These are phyloP conservation scores for Melanogrammus aeglefinus DNA, from an alignment of 2,797 vertebrate species.

Conservation along the genomic window DNA sequence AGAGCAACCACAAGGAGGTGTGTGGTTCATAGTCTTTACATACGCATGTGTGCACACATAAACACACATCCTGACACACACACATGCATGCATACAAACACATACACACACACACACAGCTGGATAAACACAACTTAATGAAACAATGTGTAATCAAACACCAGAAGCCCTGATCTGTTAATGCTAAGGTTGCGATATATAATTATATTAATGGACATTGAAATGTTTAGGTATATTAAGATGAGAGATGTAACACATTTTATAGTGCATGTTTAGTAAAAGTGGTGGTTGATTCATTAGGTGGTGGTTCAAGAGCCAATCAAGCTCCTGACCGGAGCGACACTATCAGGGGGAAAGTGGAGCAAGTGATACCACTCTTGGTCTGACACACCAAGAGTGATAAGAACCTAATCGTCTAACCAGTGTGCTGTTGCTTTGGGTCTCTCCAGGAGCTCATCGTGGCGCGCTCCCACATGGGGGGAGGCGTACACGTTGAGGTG, in stretches of 20 bases:
- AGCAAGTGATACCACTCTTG: too few relatives aligned
- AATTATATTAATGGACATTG: too few relatives aligned
- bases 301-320: not conserved
- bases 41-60: not conserved
- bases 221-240: too few relatives aligned
- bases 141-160: too few relatives aligned
- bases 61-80: not conserved
- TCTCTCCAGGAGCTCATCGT: slow-evolving; percentile 62
- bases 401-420: not conserved
- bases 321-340: not conserved
- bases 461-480: slow-evolving; percentile 64
- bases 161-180: too few relatives aligned
- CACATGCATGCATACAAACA: not conserved
- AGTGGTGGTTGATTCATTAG: too few relatives aligned
- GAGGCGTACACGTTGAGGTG: slow-evolving; percentile 77
- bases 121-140: too few relatives aligned
- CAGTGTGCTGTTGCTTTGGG: too few relatives aligned
- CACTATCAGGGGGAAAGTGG: not conserved
- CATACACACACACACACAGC: not conserved
- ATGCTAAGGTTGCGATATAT: too few relatives aligned
- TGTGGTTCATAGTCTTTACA: slow-evolving; percentile 19
- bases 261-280: not conserved
- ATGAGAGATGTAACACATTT: too few relatives aligned
- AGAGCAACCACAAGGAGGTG: slow-evolving; percentile 72
- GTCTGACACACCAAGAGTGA: too few relatives aligned